Conservation (phyloP, 2,113 vertebrate genomes). For the Synchiropus splendidus region DNA sequence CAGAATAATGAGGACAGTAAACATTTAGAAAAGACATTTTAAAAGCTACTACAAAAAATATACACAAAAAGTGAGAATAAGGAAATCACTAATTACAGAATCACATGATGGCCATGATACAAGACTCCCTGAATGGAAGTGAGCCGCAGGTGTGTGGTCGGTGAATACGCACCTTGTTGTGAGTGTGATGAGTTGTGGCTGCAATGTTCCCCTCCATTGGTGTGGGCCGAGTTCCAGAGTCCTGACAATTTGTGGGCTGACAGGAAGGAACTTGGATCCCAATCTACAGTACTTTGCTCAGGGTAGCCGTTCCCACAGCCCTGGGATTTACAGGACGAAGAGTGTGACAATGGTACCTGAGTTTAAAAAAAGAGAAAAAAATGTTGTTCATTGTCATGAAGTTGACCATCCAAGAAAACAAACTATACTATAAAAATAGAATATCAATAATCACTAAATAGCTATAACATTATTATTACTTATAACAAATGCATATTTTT, state of each 20-base stretch:
- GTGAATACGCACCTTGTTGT: conserved; percentile 73
- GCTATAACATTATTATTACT: no score
- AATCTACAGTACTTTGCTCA: conserved; percentile 89
- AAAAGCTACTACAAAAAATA: no score
- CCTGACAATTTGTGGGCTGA: conserved; percentile 97
- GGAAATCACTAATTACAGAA: no score
- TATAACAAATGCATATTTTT: no score
- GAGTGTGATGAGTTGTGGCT: conserved; percentile 72
- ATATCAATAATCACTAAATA: no score
- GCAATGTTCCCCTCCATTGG: conserved; percentile 76
- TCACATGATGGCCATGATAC: no score
- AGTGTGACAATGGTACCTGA: conserved; percentile 81
- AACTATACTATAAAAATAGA: no score
- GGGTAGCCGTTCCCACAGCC: conserved; percentile 74
- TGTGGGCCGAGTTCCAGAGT: conserved; percentile 93
- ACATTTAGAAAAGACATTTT: no score
- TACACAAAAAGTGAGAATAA: no score
- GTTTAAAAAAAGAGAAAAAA: conserved; percentile 9
- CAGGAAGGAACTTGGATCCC: conserved; percentile 97
- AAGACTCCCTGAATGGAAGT: no score
- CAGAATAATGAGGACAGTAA: no score
- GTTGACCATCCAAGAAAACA: not conserved
- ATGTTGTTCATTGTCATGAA: conserved; percentile 7
- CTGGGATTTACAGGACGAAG: conserved; percentile 84
- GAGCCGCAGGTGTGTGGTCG: no score